Evolutionary conservation across 2,888 invertebrate genomes (phyloP), one percentile per base, ranked within the genome.

Genomic region (Scaptomyza flava): DNA sequence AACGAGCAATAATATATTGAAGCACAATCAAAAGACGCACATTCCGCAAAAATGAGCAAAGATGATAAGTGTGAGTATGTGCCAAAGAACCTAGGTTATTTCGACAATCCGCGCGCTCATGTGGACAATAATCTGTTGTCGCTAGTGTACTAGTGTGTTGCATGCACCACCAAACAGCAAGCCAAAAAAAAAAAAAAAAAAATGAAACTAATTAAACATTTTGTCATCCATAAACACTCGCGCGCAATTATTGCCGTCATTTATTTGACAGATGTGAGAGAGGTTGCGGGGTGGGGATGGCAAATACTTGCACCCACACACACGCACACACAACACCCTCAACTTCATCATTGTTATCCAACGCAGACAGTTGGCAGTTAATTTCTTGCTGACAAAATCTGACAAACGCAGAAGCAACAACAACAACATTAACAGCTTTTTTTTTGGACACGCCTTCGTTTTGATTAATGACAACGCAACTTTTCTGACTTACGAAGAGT

Each of bases 61-160:
- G 90, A 90, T 87, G 90, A 90, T 72, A 90, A 89, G 81, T 90
- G 90, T 90, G 81, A 90, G 90, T 90, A 82, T 57, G 27, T 12
- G 36, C 14, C 61, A 54, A 64, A 43, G 57, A 48, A 36, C 14
- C 31, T 14, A n/a, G 56, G 54, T 14, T 38, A 38, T 31, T 59
- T 53, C 17, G 5, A 2, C 17, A 31, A 54, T 20, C 27, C 11
- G 11, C 33, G n/a, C 57, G 52, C 14, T 27, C 3, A 2, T 58
- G 61, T 50, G 71, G 65, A 83, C 41, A n/a, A 23, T 36, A 17
- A 41, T 41, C 6, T 3, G 4, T 41, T 34, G 36, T 30, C 27
- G 31, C 31, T 52, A 17, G 17, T 17, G 17, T 17, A 17, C 17
- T 17, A 17, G 1, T 17, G 45, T 38, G 38, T 38, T 11, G 12